Evolutionary conservation across 2,113 vertebrate species (phyloP), one percentile per base, ranked within the genome.

Genomic region (Craseonycteris thonglongyai): DNA sequence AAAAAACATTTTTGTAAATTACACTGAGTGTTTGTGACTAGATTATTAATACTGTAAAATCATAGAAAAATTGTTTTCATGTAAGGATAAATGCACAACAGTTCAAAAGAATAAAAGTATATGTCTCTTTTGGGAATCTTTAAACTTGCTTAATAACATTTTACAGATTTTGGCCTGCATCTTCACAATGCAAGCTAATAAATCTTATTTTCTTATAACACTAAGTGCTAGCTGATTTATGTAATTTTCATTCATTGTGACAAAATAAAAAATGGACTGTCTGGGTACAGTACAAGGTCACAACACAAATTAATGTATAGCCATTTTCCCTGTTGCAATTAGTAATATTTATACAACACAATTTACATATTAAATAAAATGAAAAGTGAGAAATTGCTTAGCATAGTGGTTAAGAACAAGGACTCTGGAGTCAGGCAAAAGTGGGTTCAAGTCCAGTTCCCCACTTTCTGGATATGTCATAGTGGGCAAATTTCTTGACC

Each of bases 181-280:
- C 96, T 97, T 97, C 79, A 95, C 91, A 95, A 84, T 54, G 80
- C 93, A 84, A 94, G 93, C 96, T 97, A 97, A 97, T 98, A 97
- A 98, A 96, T 98, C 96, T 97, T 97, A 97, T 95, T 97, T 97
- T 97, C 90, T 95, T 93, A 97, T 88, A 97, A 97, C 90, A 95
- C 86, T 97, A 97, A 98, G 97, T 97, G 97, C 93, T 98, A 95
- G 95, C 96, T 95, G 79, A 92, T 98, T 96, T 96, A 94, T 95
- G 97, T 93, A 96, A 96, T 96, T 97, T 98, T 97, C 71, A 96
- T 96, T 97, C 96, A 83, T 49, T 94, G 95, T 96, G 93, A 97
- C 59, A 95, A 98, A 97, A 97, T 92, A 28, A 96, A 96, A 97
- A 97, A 96, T 92, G 97, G 95, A 95, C 95, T 93, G 88, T 91